Evolutionary conservation across 2,113 vertebrate genomes (phyloP).

Genomic region (Gymnobelideus leadbeateri): DNA sequence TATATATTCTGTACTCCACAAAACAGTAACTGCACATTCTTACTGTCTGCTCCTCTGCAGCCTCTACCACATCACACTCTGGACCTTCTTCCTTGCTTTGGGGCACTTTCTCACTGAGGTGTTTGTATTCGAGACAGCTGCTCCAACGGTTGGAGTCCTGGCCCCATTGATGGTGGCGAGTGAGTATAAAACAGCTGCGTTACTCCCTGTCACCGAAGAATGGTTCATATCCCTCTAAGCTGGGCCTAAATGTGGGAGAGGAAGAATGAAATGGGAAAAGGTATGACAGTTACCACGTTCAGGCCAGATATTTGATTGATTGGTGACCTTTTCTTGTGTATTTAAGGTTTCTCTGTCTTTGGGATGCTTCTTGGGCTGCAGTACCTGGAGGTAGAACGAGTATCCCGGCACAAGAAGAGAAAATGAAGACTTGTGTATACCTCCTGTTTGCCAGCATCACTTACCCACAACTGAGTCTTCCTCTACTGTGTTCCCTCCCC

Average conservation of each 20-base stretch:
- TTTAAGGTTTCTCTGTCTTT: constrained; percentile 93
- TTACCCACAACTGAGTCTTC: not conserved
- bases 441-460: not conserved
- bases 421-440: constrained; percentile 84
- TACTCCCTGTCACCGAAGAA: not conserved
- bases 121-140: constrained; percentile 94
- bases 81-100: constrained; percentile 95
- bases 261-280: not conserved
- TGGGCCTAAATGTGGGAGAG: not conserved
- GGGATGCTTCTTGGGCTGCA: constrained; percentile 95
- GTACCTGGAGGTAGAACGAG: constrained; percentile 89
- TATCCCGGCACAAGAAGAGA: constrained; percentile 91
- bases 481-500: not conserved
- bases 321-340: not conserved
- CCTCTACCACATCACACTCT: constrained; percentile 96
- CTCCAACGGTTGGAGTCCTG: constrained; percentile 93
- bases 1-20: too few species aligned
- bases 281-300: not conserved
- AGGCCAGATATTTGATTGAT: not conserved
- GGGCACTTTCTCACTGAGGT: constrained; percentile 95
- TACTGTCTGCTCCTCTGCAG: constrained; percentile 81
- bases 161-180: constrained; percentile 95
- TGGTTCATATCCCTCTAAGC: not conserved
- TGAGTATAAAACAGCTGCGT: constrained; percentile 78
- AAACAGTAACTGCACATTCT: not conserved